Evolutionary conservation across 2,888 invertebrate genomes (phyloP), one percentile per base, ranked within the genome.

Genomic region (Netelia inedita): DNA sequence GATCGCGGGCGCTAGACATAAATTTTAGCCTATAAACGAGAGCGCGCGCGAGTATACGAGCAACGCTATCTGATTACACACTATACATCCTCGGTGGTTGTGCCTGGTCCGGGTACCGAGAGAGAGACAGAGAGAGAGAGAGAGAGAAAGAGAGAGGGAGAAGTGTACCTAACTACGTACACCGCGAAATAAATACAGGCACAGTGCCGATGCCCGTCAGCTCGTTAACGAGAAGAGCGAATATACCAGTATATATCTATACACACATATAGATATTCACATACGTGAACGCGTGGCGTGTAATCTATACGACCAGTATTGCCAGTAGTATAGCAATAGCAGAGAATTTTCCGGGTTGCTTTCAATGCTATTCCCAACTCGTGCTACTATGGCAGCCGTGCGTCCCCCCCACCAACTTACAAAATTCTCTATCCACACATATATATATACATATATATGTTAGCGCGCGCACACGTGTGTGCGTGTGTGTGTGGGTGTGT

Each of bases 1-100:
- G 61, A 61, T 28, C 61, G 61, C 11, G n/a, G 61, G 19, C 69
- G 50, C 79, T 69, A 66, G 53, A 82, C 82, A 85, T 85, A 85
- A 85, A 82, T 82, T 82, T 82, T 85, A 80, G 80, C 66, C 78
- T 81, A 81, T 81, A 85, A 85, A 85, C 83, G 85, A 59, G 82
- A 75, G 71, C 66, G 11, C 66, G 11, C 55, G 79, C 57, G 74
- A 55, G 69, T 74, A 79, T 71, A 80, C 80, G 80, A 78, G 86
- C 86, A 85, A 86, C 80, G 86, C 82, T 85, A 86, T 86, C 86
- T 86, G 86, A 86, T 86, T 86, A 86, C 86, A 83, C 78, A 35
- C 71, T 63, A 46, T 59, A 50, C 43, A 61, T 65, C 41, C 14
- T 46, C 46, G 46, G 73, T 72, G 79, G 78, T 79, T 79, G 69